Percentiles rank a stretch among this genome's conserved stretches.
These are phyloP conservation scores for Frieseomelitta varia DNA, from an alignment of 1,140 invertebrate species.

Conservation along the genomic window DNA sequence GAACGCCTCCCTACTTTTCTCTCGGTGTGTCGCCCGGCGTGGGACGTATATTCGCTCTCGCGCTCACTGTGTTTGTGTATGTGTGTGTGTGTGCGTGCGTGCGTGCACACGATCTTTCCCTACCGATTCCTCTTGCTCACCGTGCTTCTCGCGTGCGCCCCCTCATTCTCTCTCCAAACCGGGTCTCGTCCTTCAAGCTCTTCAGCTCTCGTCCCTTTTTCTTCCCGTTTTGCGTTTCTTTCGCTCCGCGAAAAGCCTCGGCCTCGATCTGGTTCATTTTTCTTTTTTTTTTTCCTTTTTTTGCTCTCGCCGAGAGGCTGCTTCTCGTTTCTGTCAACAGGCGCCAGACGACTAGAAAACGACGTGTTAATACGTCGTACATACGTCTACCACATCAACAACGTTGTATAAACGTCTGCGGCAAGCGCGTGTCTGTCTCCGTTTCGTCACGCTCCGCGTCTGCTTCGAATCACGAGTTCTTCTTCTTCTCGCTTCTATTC, in stretches of 20 bases:
- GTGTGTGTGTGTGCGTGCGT: neutral
- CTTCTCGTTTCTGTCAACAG: neutral
- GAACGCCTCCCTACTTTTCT: conserved; percentile 74
- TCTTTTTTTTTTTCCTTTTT: too few species aligned
- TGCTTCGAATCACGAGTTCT: neutral
- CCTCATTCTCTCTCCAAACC: conserved; percentile 14
- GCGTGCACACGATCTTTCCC: neutral
- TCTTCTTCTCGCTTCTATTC: neutral
- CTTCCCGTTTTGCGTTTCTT: neutral
- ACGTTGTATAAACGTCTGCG: neutral
- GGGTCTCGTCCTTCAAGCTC: neutral
- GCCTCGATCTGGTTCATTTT: neutral
- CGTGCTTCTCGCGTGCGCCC: neutral
- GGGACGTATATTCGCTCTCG: conserved; percentile 47
- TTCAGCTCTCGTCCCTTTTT: neutral
- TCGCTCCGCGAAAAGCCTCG: neutral
- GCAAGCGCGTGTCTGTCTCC: neutral
- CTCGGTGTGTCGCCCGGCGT: conserved; percentile 52
- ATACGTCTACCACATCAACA: neutral
- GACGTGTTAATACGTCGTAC: neutral
- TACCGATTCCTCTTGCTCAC: neutral
- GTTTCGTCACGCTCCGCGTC: neutral
- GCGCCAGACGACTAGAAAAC: neutral
- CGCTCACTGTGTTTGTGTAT: neutral
- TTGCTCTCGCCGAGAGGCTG: neutral